Percentiles rank a stretch among this genome's conserved stretches.
Evolutionary conservation across 1,140 invertebrate genomes (phyloP).

Genomic region (Drosophila carrolli): DNA sequence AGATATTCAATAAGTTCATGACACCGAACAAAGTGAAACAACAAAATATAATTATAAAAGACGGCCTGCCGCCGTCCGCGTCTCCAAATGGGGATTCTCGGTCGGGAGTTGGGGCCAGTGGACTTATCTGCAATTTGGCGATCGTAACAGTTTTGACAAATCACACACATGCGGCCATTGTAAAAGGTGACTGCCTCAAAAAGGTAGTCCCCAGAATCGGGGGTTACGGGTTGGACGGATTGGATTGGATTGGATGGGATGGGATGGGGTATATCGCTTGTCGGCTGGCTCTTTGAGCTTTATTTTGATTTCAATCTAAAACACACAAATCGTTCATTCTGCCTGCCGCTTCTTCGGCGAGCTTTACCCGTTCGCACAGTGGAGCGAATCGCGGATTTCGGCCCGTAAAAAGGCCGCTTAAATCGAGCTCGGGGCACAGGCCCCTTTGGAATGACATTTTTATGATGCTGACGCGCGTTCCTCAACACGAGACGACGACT

Average conservation of each 20-base stretch:
- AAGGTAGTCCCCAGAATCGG: conserved; percentile 17
- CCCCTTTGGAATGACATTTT: conserved; percentile 73
- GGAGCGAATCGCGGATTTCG: conserved; percentile 27
- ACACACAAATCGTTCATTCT: conserved; percentile 84
- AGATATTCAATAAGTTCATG: conserved; percentile 79
- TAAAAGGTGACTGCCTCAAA: conserved; percentile 24
- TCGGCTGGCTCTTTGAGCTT: conserved; percentile 71
- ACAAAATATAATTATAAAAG: conserved; percentile 44
- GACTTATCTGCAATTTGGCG: conserved; percentile 78
- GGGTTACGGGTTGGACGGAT: too few relatives aligned
- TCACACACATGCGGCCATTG: conserved; percentile 43
- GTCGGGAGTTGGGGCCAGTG: not conserved
- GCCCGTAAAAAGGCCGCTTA: conserved; percentile 5
- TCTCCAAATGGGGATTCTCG: conserved; percentile 11
- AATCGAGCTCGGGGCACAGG: not conserved
- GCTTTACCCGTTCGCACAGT: conserved; percentile 46
- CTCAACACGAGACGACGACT: conserved; percentile 62
- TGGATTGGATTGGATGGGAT: too few relatives aligned
- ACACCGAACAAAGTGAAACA: conserved; percentile 23
- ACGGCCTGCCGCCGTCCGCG: conserved; percentile 31
- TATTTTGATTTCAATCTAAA: conserved; percentile 84
- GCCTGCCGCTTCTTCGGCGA: conserved; percentile 22
- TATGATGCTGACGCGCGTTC: conserved; percentile 80
- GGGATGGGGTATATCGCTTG: conserved; percentile 21
- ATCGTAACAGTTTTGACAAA: conserved; percentile 84